Evolutionary conservation across 2,797 vertebrate species (phyloP), one percentile per base, ranked within the genome.

Genomic region (Acipenser ruthenus): DNA sequence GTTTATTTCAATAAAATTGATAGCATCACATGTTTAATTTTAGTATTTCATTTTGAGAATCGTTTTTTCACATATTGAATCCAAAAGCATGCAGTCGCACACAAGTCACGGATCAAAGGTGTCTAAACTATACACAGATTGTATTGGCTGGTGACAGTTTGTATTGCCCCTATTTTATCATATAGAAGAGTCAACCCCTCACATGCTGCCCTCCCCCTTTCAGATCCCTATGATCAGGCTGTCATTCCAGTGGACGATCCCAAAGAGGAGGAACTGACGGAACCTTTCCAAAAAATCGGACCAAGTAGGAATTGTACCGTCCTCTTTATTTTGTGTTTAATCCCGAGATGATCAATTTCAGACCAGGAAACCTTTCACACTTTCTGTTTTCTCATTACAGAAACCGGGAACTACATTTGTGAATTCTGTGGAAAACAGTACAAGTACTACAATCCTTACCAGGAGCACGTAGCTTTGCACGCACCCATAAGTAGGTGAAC

Each of bases 401-500:
- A 98, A 92, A 98, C 96, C 0, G 97, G 97, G 74, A 97, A 95
- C 82, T 99, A 98, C 68, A 91, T 95, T 13, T 99, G 97, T 68
- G 97, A 98, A 78, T 98, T 93, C 84, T 99, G 97, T 50, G 97
- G 97, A 72, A 99, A 99, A 79, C 96, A 98, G 87, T 99, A 99
- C 85, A 99, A 99, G 79, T 99, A 99, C 80, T 99, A 98, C 84
- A 99, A 97, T 62, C 97, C 97, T 0, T 99, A 99, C 88, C 97
- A 99, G 81, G 97, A 99, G 74, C 97, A 99, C 0, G 96, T 99
- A 74, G 97, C 96, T 6, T 92, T 99, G 73, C 97, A 99, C 1
- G 92, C 95, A 11, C 95, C 97, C 9, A 89, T 97, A 81, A 91
- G 97, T 99, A 88, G 93, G 94, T 89, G 11, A 49, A 1, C 51